Evolutionary conservation across 2,797 vertebrate genomes (phyloP).

Genomic region (Myotis findleyi): DNA sequence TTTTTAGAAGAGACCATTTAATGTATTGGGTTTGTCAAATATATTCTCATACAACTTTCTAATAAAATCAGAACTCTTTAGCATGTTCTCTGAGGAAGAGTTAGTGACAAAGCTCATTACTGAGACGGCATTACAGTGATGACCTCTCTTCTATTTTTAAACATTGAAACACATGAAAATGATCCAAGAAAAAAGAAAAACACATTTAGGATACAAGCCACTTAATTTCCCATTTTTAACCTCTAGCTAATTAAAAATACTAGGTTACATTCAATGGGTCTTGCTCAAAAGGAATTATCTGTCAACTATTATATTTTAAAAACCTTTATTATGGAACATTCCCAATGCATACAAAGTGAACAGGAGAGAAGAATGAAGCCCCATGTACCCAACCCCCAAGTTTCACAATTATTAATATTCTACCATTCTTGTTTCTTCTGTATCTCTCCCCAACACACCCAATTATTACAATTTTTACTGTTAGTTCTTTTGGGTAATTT

Average conservation of each 20-base stretch:
- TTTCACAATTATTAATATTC: neutral
- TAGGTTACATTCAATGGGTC: slow-evolving; percentile 18
- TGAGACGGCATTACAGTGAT: neutral
- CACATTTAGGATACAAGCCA: neutral
- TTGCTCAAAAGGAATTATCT: slow-evolving; percentile 54
- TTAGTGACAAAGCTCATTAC: slow-evolving; percentile 8
- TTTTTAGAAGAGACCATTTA: slow-evolving; percentile 10
- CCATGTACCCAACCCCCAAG: neutral
- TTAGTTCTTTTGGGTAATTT: slow-evolving; percentile 13
- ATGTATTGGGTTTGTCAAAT: slow-evolving; percentile 41
- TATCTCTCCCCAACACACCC: no score
- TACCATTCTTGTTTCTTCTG: neutral
- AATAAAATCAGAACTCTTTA: slow-evolving; percentile 29
- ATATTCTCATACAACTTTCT: slow-evolving; percentile 17
- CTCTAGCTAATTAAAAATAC: slow-evolving; percentile 57
- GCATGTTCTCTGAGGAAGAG: slow-evolving; percentile 14
- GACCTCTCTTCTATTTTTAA: slow-evolving; percentile 29
- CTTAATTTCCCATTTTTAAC: slow-evolving; percentile 67
- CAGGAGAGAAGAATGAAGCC: neutral
- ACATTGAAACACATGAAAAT: slow-evolving; percentile 50
- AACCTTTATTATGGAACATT: slow-evolving; percentile 30
- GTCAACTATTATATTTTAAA: neutral
- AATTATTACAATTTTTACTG: neutral
- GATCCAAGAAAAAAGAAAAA: slow-evolving; percentile 56
- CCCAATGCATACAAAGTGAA: neutral